These are phyloP conservation scores for Tetramorium parvispinum DNA, from an alignment of 1,140 invertebrate species.

Conservation along the genomic window DNA sequence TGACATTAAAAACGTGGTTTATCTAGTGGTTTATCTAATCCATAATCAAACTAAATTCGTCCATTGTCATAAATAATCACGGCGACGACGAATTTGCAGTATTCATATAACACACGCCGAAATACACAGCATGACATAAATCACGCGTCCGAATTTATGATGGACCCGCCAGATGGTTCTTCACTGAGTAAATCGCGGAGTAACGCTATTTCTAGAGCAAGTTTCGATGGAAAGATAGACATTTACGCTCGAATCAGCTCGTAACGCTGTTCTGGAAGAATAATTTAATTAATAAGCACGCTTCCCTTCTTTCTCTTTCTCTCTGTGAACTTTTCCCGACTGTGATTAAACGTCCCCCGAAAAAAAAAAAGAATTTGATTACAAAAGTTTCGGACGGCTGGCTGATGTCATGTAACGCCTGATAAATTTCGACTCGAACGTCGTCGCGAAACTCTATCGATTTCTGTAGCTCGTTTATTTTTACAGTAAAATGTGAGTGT, in stretches of 20 bases:
- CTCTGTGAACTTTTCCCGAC: slow-evolving; percentile 1
- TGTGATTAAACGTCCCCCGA: slow-evolving; percentile 41
- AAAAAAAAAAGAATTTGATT: slow-evolving; percentile 39
- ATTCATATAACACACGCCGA: not conserved
- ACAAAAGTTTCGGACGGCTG: slow-evolving; percentile 42
- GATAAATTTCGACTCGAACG: slow-evolving; percentile 31
- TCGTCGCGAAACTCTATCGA: slow-evolving; percentile 10
- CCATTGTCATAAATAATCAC: slow-evolving; percentile 1
- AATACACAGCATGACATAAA: slow-evolving; percentile 39
- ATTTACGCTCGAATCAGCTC: slow-evolving; percentile 33
- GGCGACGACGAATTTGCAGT: not conserved
- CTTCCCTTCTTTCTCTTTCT: not conserved
- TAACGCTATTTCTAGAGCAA: slow-evolving; percentile 34
- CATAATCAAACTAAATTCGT: not conserved
- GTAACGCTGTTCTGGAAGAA: not conserved
- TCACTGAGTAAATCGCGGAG: slow-evolving; percentile 2
- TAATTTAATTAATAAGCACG: slow-evolving; percentile 57
- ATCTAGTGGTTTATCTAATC: not conserved
- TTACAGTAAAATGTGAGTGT: not conserved
- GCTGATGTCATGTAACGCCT: slow-evolving; percentile 22
- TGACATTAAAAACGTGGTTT: not conserved
- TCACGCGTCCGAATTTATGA: slow-evolving; percentile 40
- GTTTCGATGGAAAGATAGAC: not conserved
- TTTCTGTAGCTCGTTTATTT: slow-evolving; percentile 19
- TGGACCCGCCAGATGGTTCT: slow-evolving; percentile 27